These are phyloP conservation scores for Tortricodes alternella DNA, from an alignment of 2,888 invertebrate genomes.

Conservation along the genomic window DNA sequence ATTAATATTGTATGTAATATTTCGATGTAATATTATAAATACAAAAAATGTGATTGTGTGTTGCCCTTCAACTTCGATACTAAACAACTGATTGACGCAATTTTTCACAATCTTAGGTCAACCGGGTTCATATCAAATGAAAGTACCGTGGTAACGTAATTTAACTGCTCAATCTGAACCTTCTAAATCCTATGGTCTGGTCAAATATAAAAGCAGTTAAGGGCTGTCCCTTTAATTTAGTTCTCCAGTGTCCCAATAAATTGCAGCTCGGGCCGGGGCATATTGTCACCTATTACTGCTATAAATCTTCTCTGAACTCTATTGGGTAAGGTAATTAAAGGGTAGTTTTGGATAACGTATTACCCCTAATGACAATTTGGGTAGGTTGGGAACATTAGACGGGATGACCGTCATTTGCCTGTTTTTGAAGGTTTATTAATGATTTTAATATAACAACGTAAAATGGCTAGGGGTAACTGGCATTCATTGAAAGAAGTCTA, in stretches of 20 bases:
- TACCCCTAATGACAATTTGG: conserved; percentile 17
- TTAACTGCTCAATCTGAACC: background rate
- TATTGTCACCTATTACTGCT: conserved; percentile 72
- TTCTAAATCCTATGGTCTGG: conserved; percentile 25
- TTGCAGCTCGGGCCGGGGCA: conserved; percentile 49
- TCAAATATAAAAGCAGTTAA: conserved; percentile 55
- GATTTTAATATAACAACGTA: background rate
- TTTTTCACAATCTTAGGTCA: too few species aligned
- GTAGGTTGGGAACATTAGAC: background rate
- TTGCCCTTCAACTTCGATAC: too few species aligned
- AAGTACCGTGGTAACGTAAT: background rate
- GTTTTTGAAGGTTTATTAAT: background rate
- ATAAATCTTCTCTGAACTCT: conserved; percentile 61
- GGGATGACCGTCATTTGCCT: background rate
- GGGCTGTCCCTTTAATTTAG: conserved; percentile 61
- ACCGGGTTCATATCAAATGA: too few species aligned
- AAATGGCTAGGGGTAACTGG: background rate
- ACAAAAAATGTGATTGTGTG: too few species aligned
- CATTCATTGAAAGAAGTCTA: too few species aligned
- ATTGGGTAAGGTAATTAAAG: conserved; percentile 50
- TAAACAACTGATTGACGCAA: too few species aligned
- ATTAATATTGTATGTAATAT: too few species aligned
- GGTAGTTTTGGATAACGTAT: conserved; percentile 37
- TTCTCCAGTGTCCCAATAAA: conserved; percentile 54
- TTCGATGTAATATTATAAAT: too few species aligned